Evolutionary conservation across 2,113 vertebrate species (phyloP).

Genomic region (Plotosus lineatus): DNA sequence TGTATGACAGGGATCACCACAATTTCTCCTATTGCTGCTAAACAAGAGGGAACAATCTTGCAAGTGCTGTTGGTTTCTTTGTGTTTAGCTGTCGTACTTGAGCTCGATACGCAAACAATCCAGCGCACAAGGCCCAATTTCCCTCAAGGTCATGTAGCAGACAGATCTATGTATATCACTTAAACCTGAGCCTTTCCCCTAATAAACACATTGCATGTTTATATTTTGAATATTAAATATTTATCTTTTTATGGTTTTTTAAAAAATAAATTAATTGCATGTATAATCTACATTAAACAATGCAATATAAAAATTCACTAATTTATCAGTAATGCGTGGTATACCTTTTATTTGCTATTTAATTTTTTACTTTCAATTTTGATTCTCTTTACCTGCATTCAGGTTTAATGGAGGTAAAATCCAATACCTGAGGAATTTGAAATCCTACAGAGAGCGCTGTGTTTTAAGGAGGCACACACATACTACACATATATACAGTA

Average conservation of each 20-base stretch:
- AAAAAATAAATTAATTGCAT: conserved; percentile 20
- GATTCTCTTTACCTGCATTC: background rate
- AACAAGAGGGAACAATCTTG: conserved; percentile 45
- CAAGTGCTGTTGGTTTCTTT: conserved; percentile 47
- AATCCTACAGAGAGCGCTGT: background rate
- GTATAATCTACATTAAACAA: conserved; percentile 16
- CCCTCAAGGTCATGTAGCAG: background rate
- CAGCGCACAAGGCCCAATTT: conserved; percentile 6
- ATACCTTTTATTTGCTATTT: background rate
- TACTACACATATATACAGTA: background rate
- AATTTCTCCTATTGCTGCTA: conserved; percentile 16
- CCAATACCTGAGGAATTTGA: background rate
- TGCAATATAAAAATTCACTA: background rate
- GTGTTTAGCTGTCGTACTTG: conserved; percentile 40
- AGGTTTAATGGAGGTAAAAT: background rate
- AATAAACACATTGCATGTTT: background rate
- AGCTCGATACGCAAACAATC: conserved; percentile 10
- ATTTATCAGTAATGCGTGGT: background rate
- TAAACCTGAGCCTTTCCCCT: conserved; percentile 36
- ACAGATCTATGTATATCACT: conserved; percentile 8
- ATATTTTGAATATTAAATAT: conserved; percentile 1
- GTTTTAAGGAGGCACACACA: background rate
- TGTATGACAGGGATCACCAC: conserved; percentile 41
- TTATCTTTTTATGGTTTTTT: background rate
- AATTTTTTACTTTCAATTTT: background rate